Conservation (phyloP, 1,140 invertebrate species). For the Conopomorpha cramerella region DNA sequence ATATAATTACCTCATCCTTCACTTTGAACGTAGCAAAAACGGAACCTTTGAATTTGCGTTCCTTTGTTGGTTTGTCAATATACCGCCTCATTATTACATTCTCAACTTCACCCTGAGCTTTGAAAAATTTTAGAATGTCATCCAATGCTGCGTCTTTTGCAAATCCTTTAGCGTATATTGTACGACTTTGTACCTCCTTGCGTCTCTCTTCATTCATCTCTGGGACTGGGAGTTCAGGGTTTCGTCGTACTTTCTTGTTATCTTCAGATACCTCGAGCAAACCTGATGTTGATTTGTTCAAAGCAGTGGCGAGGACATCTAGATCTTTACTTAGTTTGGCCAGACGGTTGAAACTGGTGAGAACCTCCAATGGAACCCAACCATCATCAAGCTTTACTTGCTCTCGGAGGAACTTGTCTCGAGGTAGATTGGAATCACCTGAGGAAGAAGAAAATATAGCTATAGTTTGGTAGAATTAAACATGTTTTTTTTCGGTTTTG, state of each 20-base stretch:
- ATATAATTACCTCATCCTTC: constrained; percentile 69
- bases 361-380: constrained; percentile 83
- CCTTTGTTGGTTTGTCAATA: constrained; percentile 67
- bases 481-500: neutral
- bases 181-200: constrained; percentile 75
- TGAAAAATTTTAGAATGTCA: constrained; percentile 76
- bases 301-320: constrained; percentile 72
- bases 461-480: neutral
- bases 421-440: constrained; percentile 85
- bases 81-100: constrained; percentile 79
- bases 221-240: constrained; percentile 78
- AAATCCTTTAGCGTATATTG: constrained; percentile 91
- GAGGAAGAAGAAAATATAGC: constrained; percentile 10
- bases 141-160: constrained; percentile 72
- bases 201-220: constrained; percentile 81
- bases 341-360: constrained; percentile 89
- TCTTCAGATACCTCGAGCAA: constrained; percentile 84
- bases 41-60: constrained; percentile 83
- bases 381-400: constrained; percentile 86
- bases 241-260: constrained; percentile 79
- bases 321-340: constrained; percentile 72
- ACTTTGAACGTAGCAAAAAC: constrained; percentile 84
- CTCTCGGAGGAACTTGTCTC: constrained; percentile 88
- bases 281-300: constrained; percentile 75
- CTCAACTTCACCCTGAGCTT: constrained; percentile 72